A percentile compares a stretch with the other conserved stretches of the same genome.
Evolutionary conservation across 1,140 invertebrate species (phyloP).

Genomic region (Diorhabda sublineata): DNA sequence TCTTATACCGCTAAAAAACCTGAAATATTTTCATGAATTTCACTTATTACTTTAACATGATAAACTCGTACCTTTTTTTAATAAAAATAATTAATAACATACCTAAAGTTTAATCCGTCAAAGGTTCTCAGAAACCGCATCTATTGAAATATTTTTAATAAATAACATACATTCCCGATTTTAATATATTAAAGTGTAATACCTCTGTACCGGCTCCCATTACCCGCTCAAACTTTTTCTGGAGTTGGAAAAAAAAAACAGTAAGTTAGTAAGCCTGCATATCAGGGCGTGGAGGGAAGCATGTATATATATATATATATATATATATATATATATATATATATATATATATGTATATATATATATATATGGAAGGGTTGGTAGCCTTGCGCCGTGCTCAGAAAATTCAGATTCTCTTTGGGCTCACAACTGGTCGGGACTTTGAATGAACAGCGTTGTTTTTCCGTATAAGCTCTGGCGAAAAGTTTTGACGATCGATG

Average conservation of each 20-base stretch:
- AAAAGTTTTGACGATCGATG: background rate
- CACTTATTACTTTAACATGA: too few relatives aligned
- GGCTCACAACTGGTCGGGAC: background rate
- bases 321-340: too few relatives aligned
- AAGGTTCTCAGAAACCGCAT: background rate
- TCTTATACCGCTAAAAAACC: too few relatives aligned
- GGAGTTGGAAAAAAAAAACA: conserved; percentile 32
- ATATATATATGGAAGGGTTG: conserved; percentile 36
- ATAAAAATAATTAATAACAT: background rate
- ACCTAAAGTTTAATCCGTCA: background rate
- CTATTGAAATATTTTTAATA: conserved; percentile 19
- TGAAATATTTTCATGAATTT: too few relatives aligned
- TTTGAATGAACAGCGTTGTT: background rate
- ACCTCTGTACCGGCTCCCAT: conserved; percentile 18
- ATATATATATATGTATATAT: too few relatives aligned
- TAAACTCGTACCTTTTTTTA: background rate
- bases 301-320: background rate
- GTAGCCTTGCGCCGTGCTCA: conserved; percentile 31
- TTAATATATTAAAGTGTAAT: conserved; percentile 20
- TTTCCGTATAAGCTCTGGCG: background rate
- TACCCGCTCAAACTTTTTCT: conserved; percentile 23
- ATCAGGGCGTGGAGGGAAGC: conserved; percentile 37
- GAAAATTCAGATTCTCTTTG: conserved; percentile 1
- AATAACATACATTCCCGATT: conserved; percentile 16
- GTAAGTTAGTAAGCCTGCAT: conserved; percentile 41